phyloP scores from a whole-genome alignment of 2,113 vertebrate genomes.

The Macheiramphus alcinus region DNA sequence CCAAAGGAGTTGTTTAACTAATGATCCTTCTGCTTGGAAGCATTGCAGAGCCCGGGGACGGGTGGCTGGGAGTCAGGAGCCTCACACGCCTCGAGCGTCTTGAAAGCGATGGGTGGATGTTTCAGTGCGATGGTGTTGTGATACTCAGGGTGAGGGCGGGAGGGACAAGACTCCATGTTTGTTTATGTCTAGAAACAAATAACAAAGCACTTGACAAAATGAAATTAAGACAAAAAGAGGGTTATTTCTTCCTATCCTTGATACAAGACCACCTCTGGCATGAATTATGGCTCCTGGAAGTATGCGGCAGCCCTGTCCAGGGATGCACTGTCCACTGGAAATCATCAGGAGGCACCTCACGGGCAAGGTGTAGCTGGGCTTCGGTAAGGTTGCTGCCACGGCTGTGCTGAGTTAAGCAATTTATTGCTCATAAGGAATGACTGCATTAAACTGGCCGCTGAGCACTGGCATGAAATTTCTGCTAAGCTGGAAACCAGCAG shows the following conservation, averaged over 20 bases:
- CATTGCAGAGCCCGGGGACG: background rate
- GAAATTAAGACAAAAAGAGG: background rate
- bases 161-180: background rate
- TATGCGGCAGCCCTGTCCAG: background rate
- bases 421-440: background rate
- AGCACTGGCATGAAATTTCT: background rate
- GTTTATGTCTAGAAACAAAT: background rate
- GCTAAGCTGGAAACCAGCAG: background rate
- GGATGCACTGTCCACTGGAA: background rate
- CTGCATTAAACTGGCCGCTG: background rate
- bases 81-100: background rate
- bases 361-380: background rate
- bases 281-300: background rate
- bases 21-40: background rate
- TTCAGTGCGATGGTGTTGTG: accelerated
- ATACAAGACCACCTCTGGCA: background rate
- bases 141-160: background rate
- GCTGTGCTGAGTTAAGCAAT: background rate
- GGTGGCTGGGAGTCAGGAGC: accelerated
- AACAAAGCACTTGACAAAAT: background rate
- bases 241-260: background rate
- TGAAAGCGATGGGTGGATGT: background rate
- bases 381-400: accelerated
- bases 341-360: no score
- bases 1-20: background rate